Evolutionary conservation across 2,888 invertebrate species (phyloP).

Genomic region (Lordiphosa fenestrarum): DNA sequence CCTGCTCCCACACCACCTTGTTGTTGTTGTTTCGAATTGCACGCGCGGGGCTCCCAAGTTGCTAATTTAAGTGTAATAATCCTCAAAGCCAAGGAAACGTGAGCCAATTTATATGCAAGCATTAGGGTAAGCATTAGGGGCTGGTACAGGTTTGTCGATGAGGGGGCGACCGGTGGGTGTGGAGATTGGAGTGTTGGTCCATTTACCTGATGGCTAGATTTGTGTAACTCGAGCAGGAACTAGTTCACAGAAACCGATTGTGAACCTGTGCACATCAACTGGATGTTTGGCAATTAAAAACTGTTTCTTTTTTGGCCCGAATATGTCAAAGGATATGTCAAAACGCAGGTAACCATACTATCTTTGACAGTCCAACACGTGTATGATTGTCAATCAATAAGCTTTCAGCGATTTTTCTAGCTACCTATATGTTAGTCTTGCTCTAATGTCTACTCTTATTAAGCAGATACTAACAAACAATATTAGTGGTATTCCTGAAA

Average conservation of each 20-base stretch:
- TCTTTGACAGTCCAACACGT: too few relatives aligned
- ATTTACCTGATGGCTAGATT: conserved; percentile 41
- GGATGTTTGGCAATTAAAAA: not conserved
- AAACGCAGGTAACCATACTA: too few relatives aligned
- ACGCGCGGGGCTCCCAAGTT: conserved; percentile 74
- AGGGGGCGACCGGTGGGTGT: conserved; percentile 4
- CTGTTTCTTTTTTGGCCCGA: too few relatives aligned
- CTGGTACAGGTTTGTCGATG: conserved; percentile 5
- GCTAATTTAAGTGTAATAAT: conserved; percentile 78
- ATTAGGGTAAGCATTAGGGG: conserved; percentile 42
- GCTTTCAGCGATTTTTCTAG: too few relatives aligned
- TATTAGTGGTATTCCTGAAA: too few relatives aligned
- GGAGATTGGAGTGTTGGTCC: conserved; percentile 23
- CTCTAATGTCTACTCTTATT: too few relatives aligned
- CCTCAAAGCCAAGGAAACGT: conserved; percentile 73
- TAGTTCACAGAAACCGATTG: conserved; percentile 9
- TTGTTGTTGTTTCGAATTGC: conserved; percentile 39
- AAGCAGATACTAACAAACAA: too few relatives aligned
- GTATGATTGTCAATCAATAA: too few relatives aligned
- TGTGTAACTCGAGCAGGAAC: conserved; percentile 26
- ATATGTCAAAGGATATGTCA: too few relatives aligned
- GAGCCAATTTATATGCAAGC: conserved; percentile 78
- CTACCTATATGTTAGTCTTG: too few relatives aligned
- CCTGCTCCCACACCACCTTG: conserved; percentile 1
- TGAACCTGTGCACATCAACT: not conserved